Base-by-base conservation (phyloP, 2,113 vertebrate genomes). In the Morone chrysops region DNA sequence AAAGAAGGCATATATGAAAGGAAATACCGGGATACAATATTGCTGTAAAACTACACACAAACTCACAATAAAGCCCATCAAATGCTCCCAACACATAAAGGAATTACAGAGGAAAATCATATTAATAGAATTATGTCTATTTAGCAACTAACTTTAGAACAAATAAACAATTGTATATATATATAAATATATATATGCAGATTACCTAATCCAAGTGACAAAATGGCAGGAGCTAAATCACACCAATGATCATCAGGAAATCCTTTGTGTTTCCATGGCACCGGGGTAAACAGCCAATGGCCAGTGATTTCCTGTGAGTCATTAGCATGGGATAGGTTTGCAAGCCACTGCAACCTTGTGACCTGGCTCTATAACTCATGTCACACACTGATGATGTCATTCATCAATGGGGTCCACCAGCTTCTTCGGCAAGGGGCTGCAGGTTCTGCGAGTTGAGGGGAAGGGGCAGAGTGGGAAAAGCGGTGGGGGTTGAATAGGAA, bases 371-470 rank as follows among this genome's bases (percentile, higher is more conserved):
- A 96, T 95, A 93, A 95, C 93, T 96, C 92, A 93, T 90, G 92
- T 92, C 92, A 92, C 68, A 71, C 66, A 45, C 91, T 96, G 95
- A 96, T 96, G 96, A 97, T 96, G 96, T 96, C 94, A 95, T 92
- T 94, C 92, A 94, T 96, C 96, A 95, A 93, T 88, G 8, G 88
- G 86, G 48, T 93, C 87, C 70, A 92, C 95, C 65, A 56, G 80
- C 66, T 84, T 92, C 93, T 87, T 82, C 67, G 81, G 78, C 82
- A 51, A 81, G 50, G 87, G 87, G 78, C 72, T 61, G 84, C 68
- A 81, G 72, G 86, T 84, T 90, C n/a, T 63, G 77, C 14, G 84
- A 77, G 81, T 38, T 79, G 70, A 38, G 78, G 36, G 61, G 67
- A 62, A 73, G 83, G 86, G 59, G 71, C n/a, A 63, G 85, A 68